Evolutionary conservation across 2,797 vertebrate genomes (phyloP).

Genomic region (Rhodeus uyekii): DNA sequence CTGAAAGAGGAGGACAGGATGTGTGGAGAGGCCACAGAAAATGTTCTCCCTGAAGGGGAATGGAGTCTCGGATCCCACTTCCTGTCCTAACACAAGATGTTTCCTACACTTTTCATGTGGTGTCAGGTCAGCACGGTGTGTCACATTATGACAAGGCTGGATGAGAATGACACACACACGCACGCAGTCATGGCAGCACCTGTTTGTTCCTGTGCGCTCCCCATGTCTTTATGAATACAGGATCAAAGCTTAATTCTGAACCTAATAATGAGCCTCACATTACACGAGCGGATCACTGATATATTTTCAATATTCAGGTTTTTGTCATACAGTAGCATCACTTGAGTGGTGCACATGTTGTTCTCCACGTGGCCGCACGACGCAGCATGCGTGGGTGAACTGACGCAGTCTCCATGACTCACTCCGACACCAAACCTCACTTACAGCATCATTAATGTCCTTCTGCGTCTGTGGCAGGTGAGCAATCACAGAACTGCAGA

Average conservation of each 20-base stretch:
- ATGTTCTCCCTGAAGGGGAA: constrained; percentile 14
- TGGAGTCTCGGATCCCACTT: constrained; percentile 8
- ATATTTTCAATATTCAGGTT: constrained; percentile 46
- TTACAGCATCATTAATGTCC: constrained; percentile 56
- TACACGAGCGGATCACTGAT: constrained; percentile 36
- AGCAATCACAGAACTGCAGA: constrained; percentile 26
- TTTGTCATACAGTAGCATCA: constrained; percentile 27
- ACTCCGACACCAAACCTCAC: constrained; percentile 61
- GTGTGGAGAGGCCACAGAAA: constrained; percentile 43
- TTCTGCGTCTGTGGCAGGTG: constrained; percentile 51
- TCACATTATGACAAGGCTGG: constrained; percentile 53
- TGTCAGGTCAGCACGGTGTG: constrained; percentile 54
- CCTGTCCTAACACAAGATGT: constrained; percentile 12
- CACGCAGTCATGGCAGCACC: background rate
- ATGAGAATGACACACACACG: constrained; percentile 34
- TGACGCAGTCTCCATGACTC: constrained; percentile 75
- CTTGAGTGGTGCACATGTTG: constrained; percentile 9
- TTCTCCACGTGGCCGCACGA: constrained; percentile 38
- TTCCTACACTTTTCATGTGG: constrained; percentile 10
- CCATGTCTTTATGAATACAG: constrained; percentile 46
- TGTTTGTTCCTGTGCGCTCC: constrained; percentile 25
- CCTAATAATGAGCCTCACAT: constrained; percentile 25
- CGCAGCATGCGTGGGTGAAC: constrained; percentile 60
- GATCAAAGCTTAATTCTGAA: constrained; percentile 25
- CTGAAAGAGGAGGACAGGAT: constrained; percentile 29